A percentile compares a stretch with the other conserved stretches of the same genome.
These are phyloP conservation scores for Pristionchus maxplancki DNA, from an alignment of 2,888 invertebrate species.

Conservation along the genomic window DNA sequence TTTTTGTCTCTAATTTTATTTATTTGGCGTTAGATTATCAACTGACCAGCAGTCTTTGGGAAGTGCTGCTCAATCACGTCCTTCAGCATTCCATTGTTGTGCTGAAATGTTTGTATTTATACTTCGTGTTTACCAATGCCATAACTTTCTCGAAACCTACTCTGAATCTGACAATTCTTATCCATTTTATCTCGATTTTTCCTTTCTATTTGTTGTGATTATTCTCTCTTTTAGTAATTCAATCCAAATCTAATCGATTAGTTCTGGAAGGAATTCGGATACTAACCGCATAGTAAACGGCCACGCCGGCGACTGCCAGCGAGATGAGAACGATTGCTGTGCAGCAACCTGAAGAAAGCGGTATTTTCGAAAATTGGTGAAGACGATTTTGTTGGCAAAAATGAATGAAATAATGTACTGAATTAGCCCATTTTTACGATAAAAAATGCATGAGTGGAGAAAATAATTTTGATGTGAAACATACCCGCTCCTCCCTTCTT, in stretches of 20 bases:
- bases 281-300: background rate
- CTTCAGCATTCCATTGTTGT: constrained; percentile 30
- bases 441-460: background rate
- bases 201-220: too few species aligned
- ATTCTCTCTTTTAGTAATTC: too few species aligned
- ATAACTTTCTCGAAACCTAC: too few species aligned
- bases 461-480: background rate
- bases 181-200: too few species aligned
- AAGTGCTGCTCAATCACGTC: background rate
- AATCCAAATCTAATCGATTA: too few species aligned
- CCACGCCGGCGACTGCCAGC: background rate
- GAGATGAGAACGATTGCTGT: background rate
- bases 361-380: too few species aligned
- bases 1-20: too few species aligned
- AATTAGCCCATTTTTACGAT: background rate
- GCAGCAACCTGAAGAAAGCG: background rate
- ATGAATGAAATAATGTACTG: background rate
- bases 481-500: constrained; percentile 10
- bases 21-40: too few species aligned
- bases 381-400: background rate
- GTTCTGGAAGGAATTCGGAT: too few species aligned
- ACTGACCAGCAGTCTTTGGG: too few species aligned
- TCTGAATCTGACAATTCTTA: too few species aligned
- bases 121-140: background rate
- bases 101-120: background rate